These are phyloP conservation scores for Epistrophella euchroma DNA, from an alignment of 2,888 invertebrate genomes.

Conservation along the genomic window DNA sequence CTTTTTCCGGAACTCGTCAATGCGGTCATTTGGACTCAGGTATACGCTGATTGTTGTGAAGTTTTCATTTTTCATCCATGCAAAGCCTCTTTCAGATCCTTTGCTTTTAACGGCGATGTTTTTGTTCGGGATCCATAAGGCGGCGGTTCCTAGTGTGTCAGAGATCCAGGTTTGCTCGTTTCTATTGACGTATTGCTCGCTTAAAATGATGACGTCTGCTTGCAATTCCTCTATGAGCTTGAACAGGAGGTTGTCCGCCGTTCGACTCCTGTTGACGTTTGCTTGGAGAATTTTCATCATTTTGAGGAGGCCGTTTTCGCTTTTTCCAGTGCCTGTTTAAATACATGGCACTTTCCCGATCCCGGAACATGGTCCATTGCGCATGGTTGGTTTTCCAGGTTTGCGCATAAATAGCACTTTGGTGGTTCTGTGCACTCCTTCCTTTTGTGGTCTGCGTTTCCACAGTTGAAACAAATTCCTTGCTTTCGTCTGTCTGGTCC, in stretches of 20 bases:
- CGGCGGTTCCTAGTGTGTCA: neutral
- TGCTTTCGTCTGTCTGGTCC: neutral
- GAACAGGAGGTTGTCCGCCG: neutral
- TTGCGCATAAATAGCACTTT: no score
- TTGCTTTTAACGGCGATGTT: neutral
- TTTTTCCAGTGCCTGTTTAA: neutral
- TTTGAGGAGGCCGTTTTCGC: constrained; percentile 13
- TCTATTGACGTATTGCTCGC: constrained; percentile 2
- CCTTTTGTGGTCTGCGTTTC: neutral
- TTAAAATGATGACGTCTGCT: neutral
- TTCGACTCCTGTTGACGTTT: neutral
- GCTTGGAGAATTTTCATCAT: neutral
- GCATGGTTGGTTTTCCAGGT: no score
- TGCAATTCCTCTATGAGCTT: neutral
- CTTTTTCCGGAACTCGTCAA: constrained; percentile 29
- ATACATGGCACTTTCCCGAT: neutral
- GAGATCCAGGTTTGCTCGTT: neutral
- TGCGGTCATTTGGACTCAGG: constrained; percentile 31
- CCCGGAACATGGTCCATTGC: no score
- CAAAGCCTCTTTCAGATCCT: constrained; percentile 8
- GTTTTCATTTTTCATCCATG: constrained; percentile 26
- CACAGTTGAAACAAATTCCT: constrained; percentile 18
- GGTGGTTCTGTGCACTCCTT: neutral
- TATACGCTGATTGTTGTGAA: constrained; percentile 35
- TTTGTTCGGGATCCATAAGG: neutral